Evolutionary conservation across 2,888 invertebrate species (phyloP).

Genomic region (Phymatocera aterrima): DNA sequence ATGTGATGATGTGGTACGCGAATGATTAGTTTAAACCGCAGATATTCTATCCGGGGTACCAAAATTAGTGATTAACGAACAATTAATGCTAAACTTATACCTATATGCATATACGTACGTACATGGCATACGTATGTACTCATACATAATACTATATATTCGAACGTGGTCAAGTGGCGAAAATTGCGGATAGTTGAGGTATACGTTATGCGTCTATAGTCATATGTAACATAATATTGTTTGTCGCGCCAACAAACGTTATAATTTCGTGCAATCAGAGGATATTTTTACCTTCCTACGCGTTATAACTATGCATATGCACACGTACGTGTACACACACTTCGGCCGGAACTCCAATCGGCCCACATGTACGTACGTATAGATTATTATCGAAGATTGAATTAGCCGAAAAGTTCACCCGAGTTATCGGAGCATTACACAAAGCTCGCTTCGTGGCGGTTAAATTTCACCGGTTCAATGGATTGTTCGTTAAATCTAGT

Average conservation of each 20-base stretch:
- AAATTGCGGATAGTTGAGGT: background rate
- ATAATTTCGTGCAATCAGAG: background rate
- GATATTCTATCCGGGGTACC: background rate
- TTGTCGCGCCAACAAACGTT: background rate
- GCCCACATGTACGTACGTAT: background rate
- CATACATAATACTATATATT: no score
- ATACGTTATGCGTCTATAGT: background rate
- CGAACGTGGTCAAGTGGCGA: background rate
- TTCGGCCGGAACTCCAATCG: background rate
- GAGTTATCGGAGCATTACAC: background rate
- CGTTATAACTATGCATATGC: background rate
- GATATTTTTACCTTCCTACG: background rate
- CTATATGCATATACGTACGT: no score
- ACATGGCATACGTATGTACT: no score
- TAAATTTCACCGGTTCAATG: background rate
- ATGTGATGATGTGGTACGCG: background rate
- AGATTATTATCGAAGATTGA: background rate
- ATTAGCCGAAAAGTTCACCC: background rate
- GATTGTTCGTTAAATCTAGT: background rate
- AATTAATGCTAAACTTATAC: background rate
- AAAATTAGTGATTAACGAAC: slow-evolving; percentile 31
- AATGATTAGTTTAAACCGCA: background rate
- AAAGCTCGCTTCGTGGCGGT: background rate
- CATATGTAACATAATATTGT: no score
- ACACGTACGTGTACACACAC: no score